Percentiles rank a stretch among this genome's conserved stretches.
Evolutionary conservation across 2,888 invertebrate genomes (phyloP).

Genomic region (Drosophila recens): DNA sequence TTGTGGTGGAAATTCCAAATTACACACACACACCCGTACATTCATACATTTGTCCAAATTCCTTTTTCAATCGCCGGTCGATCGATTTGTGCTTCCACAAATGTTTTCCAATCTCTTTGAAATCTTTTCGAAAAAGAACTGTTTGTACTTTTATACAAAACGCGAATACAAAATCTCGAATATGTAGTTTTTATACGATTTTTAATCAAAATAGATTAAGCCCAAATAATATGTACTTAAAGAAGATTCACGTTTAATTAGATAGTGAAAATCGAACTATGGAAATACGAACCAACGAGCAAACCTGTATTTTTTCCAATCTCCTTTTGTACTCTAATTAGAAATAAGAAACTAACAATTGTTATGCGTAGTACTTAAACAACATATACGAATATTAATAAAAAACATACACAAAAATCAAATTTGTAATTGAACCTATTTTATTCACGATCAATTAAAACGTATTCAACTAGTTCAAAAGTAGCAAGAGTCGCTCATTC

Average conservation of each 20-base stretch:
- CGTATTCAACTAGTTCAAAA: slow-evolving; percentile 40
- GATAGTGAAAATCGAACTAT: slow-evolving; percentile 44
- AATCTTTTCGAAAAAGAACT: slow-evolving; percentile 60
- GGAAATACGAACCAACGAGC: slow-evolving; percentile 45
- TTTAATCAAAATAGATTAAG: slow-evolving; percentile 56
- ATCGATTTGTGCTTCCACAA: slow-evolving; percentile 71
- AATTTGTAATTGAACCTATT: slow-evolving; percentile 15
- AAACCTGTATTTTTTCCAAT: slow-evolving; percentile 16
- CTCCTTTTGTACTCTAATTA: slow-evolving; percentile 36
- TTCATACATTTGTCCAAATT: slow-evolving; percentile 42
- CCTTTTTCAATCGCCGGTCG: slow-evolving; percentile 62
- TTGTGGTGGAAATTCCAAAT: slow-evolving; percentile 43
- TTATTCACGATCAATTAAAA: slow-evolving; percentile 33
- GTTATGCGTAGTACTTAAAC: slow-evolving; percentile 42
- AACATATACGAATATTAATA: slow-evolving; percentile 20
- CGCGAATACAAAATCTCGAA: slow-evolving; percentile 52
- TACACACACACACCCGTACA: slow-evolving; percentile 8
- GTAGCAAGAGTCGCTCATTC: slow-evolving; percentile 62
- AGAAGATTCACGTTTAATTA: slow-evolving; percentile 23
- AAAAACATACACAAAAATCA: not conserved
- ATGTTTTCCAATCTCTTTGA: slow-evolving; percentile 40
- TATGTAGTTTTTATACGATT: slow-evolving; percentile 63
- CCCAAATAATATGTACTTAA: slow-evolving; percentile 56
- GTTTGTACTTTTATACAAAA: slow-evolving; percentile 38
- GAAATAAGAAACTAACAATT: slow-evolving; percentile 31